These are phyloP conservation scores for Neodon shergylaensis DNA, from an alignment of 2,113 vertebrate genomes.

Conservation along the genomic window DNA sequence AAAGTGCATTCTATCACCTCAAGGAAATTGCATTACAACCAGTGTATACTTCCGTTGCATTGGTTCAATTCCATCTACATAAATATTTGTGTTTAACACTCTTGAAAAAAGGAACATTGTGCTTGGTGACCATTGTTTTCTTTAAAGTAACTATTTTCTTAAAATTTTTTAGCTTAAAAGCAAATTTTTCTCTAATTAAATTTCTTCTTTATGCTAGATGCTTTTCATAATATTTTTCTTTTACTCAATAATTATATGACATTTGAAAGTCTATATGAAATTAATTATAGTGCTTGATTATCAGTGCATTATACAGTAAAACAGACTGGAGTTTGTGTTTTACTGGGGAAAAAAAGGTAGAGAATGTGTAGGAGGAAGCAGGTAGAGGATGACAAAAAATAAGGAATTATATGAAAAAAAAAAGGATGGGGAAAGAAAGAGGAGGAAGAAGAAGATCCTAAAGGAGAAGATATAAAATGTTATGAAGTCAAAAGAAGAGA, in stretches of 20 bases:
- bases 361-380: not conserved
- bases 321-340: not conserved
- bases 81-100: not conserved
- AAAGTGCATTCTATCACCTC: not conserved
- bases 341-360: not conserved
- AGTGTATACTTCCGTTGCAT: not conserved
- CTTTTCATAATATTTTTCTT: not conserved
- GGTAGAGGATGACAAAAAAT: too few relatives aligned
- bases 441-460: too few relatives aligned
- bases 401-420: not conserved
- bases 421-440: too few relatives aligned
- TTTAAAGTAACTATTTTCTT: not conserved
- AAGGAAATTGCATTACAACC: not conserved
- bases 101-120: not conserved
- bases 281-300: not conserved
- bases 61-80: not conserved
- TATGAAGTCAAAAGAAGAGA: not conserved
- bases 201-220: not conserved
- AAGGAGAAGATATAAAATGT: too few relatives aligned
- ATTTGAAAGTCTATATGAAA: not conserved
- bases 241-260: not conserved
- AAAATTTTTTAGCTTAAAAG: not conserved
- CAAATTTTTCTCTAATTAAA: not conserved
- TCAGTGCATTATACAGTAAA: not conserved
- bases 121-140: not conserved